Evolutionary conservation across 2,888 invertebrate genomes (phyloP).

Genomic region (Selenia dentaria): DNA sequence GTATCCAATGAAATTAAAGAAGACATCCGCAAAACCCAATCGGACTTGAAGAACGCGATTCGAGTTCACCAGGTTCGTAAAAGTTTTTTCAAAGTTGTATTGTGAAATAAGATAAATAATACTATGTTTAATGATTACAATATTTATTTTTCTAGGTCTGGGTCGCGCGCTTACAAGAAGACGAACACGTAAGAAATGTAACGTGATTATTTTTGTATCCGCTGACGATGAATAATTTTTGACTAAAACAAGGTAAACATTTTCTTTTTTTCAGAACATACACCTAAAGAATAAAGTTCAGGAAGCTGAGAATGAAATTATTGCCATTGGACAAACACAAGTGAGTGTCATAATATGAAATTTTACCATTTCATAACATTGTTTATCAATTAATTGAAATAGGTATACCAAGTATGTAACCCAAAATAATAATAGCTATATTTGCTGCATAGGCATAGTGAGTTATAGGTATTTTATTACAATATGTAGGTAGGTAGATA

Average conservation of each 20-base stretch:
- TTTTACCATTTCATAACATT: too few species aligned
- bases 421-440: too few species aligned
- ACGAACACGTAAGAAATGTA: constrained; percentile 78
- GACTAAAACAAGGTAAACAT: not conserved
- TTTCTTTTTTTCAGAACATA: constrained; percentile 72
- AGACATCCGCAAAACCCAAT: constrained; percentile 85
- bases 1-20: constrained; percentile 86
- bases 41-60: constrained; percentile 86
- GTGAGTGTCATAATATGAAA: constrained; percentile 86
- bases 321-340: constrained; percentile 84
- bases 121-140: not conserved
- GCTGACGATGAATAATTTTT: not conserved
- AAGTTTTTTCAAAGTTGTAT: constrained; percentile 1
- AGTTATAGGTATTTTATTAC: too few species aligned
- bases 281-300: constrained; percentile 80
- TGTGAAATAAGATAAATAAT: not conserved
- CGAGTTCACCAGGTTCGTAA: constrained; percentile 85
- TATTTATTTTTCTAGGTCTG: constrained; percentile 67
- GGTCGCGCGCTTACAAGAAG: constrained; percentile 82
- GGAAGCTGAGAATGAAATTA: constrained; percentile 85
- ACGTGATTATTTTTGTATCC: constrained; percentile 10
- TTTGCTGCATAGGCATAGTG: too few species aligned
- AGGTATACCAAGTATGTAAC: too few species aligned
- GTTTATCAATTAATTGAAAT: too few species aligned
- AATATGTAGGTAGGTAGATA: too few species aligned